Evolutionary conservation across 2,888 invertebrate species (phyloP).

Genomic region (Plagodis pulveraria): DNA sequence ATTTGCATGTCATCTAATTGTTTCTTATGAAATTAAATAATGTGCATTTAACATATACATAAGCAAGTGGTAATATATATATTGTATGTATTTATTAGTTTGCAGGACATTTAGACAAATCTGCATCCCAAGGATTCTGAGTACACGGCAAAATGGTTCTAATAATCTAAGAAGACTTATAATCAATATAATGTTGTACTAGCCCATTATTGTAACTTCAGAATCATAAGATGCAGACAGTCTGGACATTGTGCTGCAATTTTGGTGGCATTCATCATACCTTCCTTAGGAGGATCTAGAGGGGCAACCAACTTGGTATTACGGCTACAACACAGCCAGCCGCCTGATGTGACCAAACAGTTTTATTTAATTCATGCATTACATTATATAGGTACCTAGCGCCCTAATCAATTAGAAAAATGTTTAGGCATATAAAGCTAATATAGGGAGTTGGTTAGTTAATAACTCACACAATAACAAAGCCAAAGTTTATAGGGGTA

Average conservation of each 20-base stretch:
- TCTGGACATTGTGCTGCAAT: conserved; percentile 8
- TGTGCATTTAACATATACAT: conserved; percentile 6
- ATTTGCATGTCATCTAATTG: too few relatives aligned
- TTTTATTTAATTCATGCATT: conserved; percentile 23
- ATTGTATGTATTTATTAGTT: background rate
- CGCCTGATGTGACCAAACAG: conserved; percentile 59
- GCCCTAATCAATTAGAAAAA: conserved; percentile 4
- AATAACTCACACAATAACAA: too few relatives aligned
- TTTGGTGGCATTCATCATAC: conserved; percentile 48
- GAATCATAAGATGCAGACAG: conserved; percentile 20
- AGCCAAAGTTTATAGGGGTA: too few relatives aligned
- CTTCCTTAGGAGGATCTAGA: conserved; percentile 56
- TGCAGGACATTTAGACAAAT: conserved; percentile 10
- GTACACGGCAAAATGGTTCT: background rate
- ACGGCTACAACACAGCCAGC: conserved; percentile 76
- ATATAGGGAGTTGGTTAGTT: too few relatives aligned
- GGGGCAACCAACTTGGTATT: conserved; percentile 63
- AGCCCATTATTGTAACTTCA: too few relatives aligned
- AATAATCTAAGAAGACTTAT: background rate
- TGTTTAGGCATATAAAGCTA: too few relatives aligned
- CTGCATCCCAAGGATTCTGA: conserved; percentile 11
- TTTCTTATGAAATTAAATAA: background rate
- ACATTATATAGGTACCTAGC: conserved; percentile 1
- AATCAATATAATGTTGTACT: too few relatives aligned
- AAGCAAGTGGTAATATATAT: background rate